Percentiles rank a stretch among this genome's conserved stretches.
phyloP scores from a whole-genome alignment of 2,888 invertebrate species.

The Ditula angustiorana region DNA sequence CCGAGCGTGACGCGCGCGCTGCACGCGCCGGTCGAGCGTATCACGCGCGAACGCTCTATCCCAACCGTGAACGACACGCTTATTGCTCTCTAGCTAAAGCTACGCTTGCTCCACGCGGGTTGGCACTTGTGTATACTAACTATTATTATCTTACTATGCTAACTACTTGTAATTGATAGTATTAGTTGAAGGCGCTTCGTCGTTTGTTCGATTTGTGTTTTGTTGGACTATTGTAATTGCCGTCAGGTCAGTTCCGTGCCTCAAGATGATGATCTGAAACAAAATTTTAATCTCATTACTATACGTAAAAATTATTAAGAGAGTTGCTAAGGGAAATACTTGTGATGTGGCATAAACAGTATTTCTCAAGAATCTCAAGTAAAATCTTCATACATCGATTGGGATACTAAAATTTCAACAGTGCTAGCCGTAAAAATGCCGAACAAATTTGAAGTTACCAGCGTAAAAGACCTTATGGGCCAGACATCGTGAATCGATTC shows the following conservation, averaged over 20 bases:
- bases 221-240: conserved; percentile 59
- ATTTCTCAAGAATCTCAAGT: no score
- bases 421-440: no score
- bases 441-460: not conserved
- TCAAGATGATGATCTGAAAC: conserved; percentile 73
- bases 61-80: not conserved
- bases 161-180: conserved; percentile 67
- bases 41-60: conserved; percentile 37
- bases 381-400: no score
- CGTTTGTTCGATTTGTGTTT: conserved; percentile 51
- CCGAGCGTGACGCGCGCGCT: conserved; percentile 38
- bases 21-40: no score
- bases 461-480: not conserved
- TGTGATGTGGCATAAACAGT: no score
- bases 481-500: no score
- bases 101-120: conserved; percentile 42
- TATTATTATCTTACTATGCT: conserved; percentile 48
- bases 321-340: no score
- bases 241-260: conserved; percentile 57
- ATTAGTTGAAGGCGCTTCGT: conserved; percentile 78
- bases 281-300: conserved; percentile 54
- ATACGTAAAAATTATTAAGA: no score
- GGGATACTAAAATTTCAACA: no score
- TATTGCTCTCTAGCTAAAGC: conserved; percentile 24
- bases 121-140: conserved; percentile 67